Evolutionary conservation across 1,140 invertebrate genomes (phyloP).

Genomic region (Artemia franciscana): DNA sequence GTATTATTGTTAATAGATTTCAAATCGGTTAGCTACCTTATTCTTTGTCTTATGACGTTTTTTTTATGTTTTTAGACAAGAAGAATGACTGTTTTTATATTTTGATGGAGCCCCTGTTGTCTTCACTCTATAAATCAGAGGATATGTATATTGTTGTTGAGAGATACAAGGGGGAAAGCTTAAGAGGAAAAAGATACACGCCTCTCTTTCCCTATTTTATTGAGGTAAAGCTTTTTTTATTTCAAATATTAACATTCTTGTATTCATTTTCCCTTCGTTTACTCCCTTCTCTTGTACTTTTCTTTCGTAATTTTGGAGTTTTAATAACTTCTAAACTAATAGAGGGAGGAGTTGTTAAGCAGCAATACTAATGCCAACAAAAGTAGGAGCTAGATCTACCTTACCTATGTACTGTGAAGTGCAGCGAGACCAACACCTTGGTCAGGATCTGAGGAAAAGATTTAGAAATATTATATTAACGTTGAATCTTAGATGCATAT

Average conservation of each 20-base stretch:
- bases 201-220: conserved; percentile 84
- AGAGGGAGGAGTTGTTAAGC: no score
- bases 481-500: no score
- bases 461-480: no score
- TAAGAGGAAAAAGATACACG: conserved; percentile 62
- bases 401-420: no score
- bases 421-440: no score
- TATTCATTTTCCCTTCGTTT: not conserved
- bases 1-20: no score
- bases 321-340: no score
- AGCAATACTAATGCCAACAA: no score
- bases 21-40: no score
- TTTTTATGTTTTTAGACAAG: conserved; percentile 26
- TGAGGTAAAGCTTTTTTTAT: conserved; percentile 15
- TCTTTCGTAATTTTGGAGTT: not conserved
- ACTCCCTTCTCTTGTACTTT: not conserved
- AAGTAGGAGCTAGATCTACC: no score
- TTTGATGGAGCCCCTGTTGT: conserved; percentile 62
- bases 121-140: conserved; percentile 51
- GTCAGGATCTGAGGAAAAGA: no score
- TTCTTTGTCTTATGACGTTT: no score
- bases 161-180: conserved; percentile 52
- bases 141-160: conserved; percentile 46
- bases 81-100: conserved; percentile 48
- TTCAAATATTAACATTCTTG: conserved; percentile 1